phyloP scores from a whole-genome alignment of 2,113 vertebrate species.

The Notarius quadriscutis region DNA sequence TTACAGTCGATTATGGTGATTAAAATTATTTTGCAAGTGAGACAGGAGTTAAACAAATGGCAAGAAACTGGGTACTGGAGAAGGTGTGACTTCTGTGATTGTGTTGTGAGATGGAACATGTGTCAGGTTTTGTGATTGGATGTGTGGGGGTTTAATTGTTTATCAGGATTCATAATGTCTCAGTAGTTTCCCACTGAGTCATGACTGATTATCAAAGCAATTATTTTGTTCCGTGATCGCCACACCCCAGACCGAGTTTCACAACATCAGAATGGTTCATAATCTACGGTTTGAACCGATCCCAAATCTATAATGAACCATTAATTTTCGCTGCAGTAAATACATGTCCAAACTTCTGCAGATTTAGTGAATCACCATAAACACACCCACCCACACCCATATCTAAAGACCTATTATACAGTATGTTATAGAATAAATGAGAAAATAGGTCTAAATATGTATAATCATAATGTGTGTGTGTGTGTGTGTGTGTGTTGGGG shows the following conservation, averaged over 20 bases:
- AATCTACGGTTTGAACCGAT: background rate
- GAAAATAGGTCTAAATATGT: background rate
- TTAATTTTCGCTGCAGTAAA: background rate
- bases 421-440: background rate
- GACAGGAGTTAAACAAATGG: background rate
- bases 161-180: background rate
- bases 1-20: background rate
- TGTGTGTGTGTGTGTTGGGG: conserved; percentile 14
- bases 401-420: background rate
- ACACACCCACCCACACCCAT: background rate
- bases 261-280: conserved; percentile 17
- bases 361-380: background rate
- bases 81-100: background rate
- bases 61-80: background rate
- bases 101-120: background rate
- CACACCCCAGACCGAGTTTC: conserved; percentile 15
- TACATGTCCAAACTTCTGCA: background rate
- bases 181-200: background rate
- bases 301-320: conserved; percentile 4
- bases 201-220: background rate
- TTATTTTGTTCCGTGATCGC: background rate
- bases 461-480: background rate
- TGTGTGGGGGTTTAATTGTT: background rate
- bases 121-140: background rate
- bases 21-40: background rate